Evolutionary conservation across 1,140 invertebrate species (phyloP), one percentile per base, ranked within the genome.

Genomic region (Drosophila seguyi): DNA sequence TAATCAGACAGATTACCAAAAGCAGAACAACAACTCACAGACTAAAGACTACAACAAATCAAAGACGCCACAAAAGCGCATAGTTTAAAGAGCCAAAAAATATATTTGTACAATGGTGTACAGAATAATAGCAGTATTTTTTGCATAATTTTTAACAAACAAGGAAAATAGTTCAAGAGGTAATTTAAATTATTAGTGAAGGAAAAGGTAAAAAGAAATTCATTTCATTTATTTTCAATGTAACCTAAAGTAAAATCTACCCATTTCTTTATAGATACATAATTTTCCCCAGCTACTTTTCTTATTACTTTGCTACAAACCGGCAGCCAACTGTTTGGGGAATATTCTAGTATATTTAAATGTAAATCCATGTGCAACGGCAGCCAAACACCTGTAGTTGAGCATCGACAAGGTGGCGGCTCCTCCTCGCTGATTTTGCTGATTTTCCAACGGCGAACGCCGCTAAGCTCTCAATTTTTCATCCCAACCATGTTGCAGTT

Each of bases 1-100:
- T 90, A 90, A 90, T 90, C 85, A 85, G 62, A 85, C 67, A 90
- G 85, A 90, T 90, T 90, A 90, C 66, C 42, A 66, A 69, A 90
- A 79, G 55, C 85, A 81, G 78, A 67, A 67, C 62, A 90, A 77
- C 71, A 86, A 75, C 58, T 10, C 45, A 81, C 62, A 84, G 81
- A 84, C 60, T 56, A 61, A 63, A 66, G 42, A 34, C 16, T 38
- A 55, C 52, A 38, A 55, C 52, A 55, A 38, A 25, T 38, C 34
- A 22, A 61, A 20, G 22, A 6, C 18, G 42, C 55, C n/a, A 27
- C 31, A 73, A 74, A 69, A 69, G 61, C 39, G 61, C 39, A 65
- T 65, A 58, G 61, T 31, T 27, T 44, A 48, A 68, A 39, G 18
- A 16, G 31, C 20, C 36, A 42, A 66, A 34, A 42, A 66, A 45